Base-by-base conservation (phyloP, 64 coral and sea anemone species). In the Dendronephthya gigantea region DNA sequence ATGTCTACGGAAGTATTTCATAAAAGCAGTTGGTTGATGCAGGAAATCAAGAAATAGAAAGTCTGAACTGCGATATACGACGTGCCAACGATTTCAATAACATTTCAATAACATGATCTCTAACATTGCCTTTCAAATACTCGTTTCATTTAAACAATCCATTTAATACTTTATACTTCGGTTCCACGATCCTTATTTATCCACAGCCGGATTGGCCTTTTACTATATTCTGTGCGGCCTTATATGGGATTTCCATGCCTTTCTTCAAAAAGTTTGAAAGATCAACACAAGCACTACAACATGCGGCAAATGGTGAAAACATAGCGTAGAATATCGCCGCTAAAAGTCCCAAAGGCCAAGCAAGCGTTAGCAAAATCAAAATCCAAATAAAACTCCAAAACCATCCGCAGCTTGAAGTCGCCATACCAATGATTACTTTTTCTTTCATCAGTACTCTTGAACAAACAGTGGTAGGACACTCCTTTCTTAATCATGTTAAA, bases 261-360 rank as follows among this genome's bases (percentile, higher is more conserved):
- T 38, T 68, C 90, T 93, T 93, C 3, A 98, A 82, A 39, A 98
- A 93, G 59, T 93, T 82, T 31, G 82, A 87, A 37, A 98, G 85
- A 48, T 91, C 95, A n/a, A 50, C 82, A 90, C 90, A 98, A 11
- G 83, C 90, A 40, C 17, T 90, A 83, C 95, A 98, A 50, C 95
- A 98, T 7, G 95, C 95, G 23, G 92, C 87, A 49, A 98, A 98
- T 17, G 95, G 95, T 47, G 95, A 98, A 43, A 98, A 83, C 22
- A 93, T 36, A 28, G 92, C 95, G 74, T 98, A 98, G n/a, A 98
- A 79, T n/a, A 98, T 90, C 0, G 92, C 95, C 16, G 92, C 95
- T 30, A 92, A 10, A 66, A 93, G 91, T 0, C 92, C 95, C 7
- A 93, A 56, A 0, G 92, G 95, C 95, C 95, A 98, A 45, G 92